phyloP scores from a whole-genome alignment of 2,888 invertebrate species.

The Tuta absoluta region DNA sequence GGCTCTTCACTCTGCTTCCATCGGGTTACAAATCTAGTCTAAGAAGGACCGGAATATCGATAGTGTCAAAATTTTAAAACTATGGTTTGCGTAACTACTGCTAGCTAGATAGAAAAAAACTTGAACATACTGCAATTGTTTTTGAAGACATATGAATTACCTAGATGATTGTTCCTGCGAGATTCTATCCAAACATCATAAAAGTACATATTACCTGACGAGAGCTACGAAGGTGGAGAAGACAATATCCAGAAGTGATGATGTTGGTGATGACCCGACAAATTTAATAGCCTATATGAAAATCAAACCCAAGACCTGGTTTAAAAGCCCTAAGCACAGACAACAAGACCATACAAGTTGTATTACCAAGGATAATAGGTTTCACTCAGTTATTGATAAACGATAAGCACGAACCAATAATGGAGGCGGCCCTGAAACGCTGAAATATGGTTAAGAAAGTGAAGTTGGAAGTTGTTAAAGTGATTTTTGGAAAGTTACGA shows the following conservation, averaged over 20 bases:
- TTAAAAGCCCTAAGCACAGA: neutral
- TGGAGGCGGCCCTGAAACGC: constrained; percentile 19
- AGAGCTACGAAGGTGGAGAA: no score
- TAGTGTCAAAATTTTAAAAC: neutral
- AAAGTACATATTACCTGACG: no score
- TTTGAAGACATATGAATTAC: no score
- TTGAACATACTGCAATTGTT: no score
- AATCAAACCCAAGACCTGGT: no score
- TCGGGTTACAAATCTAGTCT: neutral
- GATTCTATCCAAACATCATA: no score
- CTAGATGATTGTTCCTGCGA: no score
- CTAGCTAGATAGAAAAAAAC: no score
- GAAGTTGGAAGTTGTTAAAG: constrained; percentile 8
- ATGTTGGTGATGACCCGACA: no score
- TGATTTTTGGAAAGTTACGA: neutral
- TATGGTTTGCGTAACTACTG: no score
- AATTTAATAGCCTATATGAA: no score
- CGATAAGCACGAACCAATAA: constrained; percentile 47
- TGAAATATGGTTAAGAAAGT: constrained; percentile 22
- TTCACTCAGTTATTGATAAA: constrained; percentile 46
- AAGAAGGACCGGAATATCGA: neutral
- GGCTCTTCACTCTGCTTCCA: constrained; percentile 41
- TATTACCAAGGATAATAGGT: neutral
- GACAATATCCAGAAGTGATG: no score
- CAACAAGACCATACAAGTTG: neutral